Base-by-base conservation (phyloP, 2,888 invertebrate genomes). In the Cephus spinipes region DNA sequence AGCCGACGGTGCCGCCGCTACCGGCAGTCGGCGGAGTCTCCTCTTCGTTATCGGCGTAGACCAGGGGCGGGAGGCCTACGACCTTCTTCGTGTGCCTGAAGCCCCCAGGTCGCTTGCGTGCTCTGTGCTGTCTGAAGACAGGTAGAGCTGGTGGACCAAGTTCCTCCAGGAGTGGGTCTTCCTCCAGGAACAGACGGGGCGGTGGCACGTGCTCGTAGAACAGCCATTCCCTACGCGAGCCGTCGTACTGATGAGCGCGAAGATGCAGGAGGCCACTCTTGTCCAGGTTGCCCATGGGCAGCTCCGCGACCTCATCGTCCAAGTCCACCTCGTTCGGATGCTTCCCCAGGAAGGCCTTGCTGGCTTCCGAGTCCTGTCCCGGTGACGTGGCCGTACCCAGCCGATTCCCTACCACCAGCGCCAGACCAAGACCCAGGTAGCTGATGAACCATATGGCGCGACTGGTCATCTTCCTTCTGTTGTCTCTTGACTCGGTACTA, bases 341-440 rank as follows among this genome's bases (percentile, higher is more conserved):
- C 73, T 79, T 74, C 30, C 71, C 74, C 31, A 77, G 74, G 31
- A 69, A n/a, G 32, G 31, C 68, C 74, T 74, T 77, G 71, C 73
- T 73, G 36, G 75, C 76, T 34, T 75, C 23, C n/a, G 69, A 11
- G 55, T 79, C 80, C 75, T 87, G 82, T 81, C 85, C 84, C 76
- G 34, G 55, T n/a, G 32, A 34, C 32, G 73, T 9, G 30, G 84
- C 81, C 78, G 81, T 84, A 73, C 85, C 83, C 33, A 88, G 87
- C 34, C 89, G 87, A 83, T 89, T 90, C 69, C 88, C 90, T 77
- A 91, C 83, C 35, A 87, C 88, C 73, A 91, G 83, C 68, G 90
- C 90, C 77, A 91, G 85, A 74, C 91, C 90, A 40, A 90, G 86
- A 81, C 90, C 89, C 75, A 90, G 86, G 84, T 90, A 91, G 79